Evolutionary conservation across 2,888 invertebrate species (phyloP).

Genomic region (Megamerina dolium): DNA sequence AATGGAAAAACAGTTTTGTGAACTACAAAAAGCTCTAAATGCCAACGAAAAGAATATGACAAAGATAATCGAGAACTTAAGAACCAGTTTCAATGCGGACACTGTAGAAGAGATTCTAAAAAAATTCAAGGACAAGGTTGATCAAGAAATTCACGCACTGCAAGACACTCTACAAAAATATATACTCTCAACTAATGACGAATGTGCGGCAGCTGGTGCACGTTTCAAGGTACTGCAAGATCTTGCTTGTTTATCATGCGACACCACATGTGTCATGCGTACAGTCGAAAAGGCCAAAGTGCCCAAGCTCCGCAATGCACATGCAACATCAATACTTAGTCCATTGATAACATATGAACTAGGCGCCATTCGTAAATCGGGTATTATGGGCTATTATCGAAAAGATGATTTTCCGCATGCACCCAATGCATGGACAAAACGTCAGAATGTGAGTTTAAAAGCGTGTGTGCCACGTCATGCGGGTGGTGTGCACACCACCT

Average conservation of each 20-base stretch:
- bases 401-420: slow-evolving; percentile 38
- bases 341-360: slow-evolving; percentile 69
- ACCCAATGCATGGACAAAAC: slow-evolving; percentile 31
- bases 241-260: slow-evolving; percentile 71
- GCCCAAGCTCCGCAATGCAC: slow-evolving; percentile 53
- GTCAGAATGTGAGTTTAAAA: slow-evolving; percentile 21
- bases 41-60: slow-evolving; percentile 35
- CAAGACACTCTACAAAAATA: slow-evolving; percentile 35
- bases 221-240: slow-evolving; percentile 63
- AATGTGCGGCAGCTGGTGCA: slow-evolving; percentile 66
- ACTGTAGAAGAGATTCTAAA: slow-evolving; percentile 60
- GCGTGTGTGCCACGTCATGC: slow-evolving; percentile 58
- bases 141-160: slow-evolving; percentile 44
- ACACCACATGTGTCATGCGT: slow-evolving; percentile 67
- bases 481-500: slow-evolving; percentile 70
- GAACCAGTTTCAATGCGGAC: slow-evolving; percentile 58
- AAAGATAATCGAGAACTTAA: slow-evolving; percentile 59
- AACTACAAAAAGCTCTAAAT: slow-evolving; percentile 30
- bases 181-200: slow-evolving; percentile 40
- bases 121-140: slow-evolving; percentile 62
- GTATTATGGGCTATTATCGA: slow-evolving; percentile 39
- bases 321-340: slow-evolving; percentile 57
- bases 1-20: slow-evolving; percentile 36
- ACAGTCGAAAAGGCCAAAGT: slow-evolving; percentile 53
- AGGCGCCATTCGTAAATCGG: slow-evolving; percentile 50